A percentile compares a stretch with the other conserved stretches of the same genome.
Evolutionary conservation across 2,888 invertebrate genomes (phyloP).

Genomic region (Diadegma fenestrale): DNA sequence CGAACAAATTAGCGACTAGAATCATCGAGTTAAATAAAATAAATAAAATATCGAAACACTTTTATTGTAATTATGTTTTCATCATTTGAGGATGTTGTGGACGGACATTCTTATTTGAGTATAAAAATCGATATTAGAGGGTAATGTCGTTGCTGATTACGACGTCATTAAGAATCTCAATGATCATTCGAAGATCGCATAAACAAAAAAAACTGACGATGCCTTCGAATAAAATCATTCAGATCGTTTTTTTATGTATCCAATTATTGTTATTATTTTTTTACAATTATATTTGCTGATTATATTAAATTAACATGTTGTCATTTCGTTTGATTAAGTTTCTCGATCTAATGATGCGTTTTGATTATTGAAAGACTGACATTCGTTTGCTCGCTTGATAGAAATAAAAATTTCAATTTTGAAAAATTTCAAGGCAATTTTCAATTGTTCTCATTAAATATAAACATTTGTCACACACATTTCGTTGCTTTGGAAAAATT

Average conservation of each 20-base stretch:
- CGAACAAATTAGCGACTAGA: constrained; percentile 6
- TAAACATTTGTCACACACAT: not conserved
- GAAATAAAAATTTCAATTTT: not conserved
- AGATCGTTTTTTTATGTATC: constrained; percentile 1
- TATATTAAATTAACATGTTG: not conserved
- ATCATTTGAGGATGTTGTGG: not conserved
- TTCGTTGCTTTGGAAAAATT: not conserved
- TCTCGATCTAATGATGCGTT: not conserved
- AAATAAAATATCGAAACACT: constrained; percentile 2
- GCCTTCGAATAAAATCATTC: not conserved
- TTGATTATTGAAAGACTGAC: constrained; percentile 11
- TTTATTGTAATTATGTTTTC: not conserved
- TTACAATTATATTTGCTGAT: constrained; percentile 6
- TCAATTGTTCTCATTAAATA: not conserved
- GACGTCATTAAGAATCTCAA: constrained; percentile 4
- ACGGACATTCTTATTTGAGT: constrained; percentile 14
- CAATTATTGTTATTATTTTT: constrained; percentile 1
- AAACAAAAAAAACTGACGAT: not conserved
- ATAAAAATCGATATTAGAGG: constrained; percentile 10
- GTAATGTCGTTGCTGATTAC: not conserved
- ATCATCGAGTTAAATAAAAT: not conserved
- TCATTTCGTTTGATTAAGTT: not conserved
- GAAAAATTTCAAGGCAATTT: not conserved
- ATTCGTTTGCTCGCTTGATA: not conserved
- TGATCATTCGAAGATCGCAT: not conserved